Evolutionary conservation across 2,888 invertebrate genomes (phyloP).

Genomic region (Microdon myrmicae): DNA sequence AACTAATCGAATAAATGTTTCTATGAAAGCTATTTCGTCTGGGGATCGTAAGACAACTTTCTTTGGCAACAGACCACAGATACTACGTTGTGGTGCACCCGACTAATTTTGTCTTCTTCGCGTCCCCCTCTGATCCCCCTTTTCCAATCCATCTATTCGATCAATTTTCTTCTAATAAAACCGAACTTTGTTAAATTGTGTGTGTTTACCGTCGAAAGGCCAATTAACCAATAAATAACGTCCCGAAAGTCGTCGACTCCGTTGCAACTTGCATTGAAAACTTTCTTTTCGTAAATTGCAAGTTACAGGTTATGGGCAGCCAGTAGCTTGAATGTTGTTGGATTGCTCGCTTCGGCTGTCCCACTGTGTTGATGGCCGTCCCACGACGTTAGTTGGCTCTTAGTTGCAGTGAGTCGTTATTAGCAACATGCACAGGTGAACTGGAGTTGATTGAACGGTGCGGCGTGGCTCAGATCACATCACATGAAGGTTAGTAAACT

Average conservation of each 20-base stretch:
- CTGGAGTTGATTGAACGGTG: slow-evolving; percentile 45
- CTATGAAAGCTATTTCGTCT: slow-evolving; percentile 23
- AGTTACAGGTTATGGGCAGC: slow-evolving; percentile 26
- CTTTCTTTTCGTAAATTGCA: slow-evolving; percentile 46
- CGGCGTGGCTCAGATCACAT: slow-evolving; percentile 44
- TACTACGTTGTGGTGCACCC: neutral
- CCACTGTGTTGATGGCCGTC: slow-evolving; percentile 2
- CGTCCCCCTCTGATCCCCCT: slow-evolving; percentile 7
- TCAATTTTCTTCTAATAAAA: slow-evolving; percentile 27
- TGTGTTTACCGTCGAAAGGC: slow-evolving; percentile 26
- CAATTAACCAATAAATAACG: slow-evolving; percentile 44
- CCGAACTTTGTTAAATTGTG: slow-evolving; percentile 24
- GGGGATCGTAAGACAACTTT: slow-evolving; percentile 42
- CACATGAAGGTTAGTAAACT: slow-evolving; percentile 50
- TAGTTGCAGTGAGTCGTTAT: slow-evolving; percentile 23
- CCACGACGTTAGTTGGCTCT: slow-evolving; percentile 12
- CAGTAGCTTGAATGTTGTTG: slow-evolving; percentile 30
- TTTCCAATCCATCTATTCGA: slow-evolving; percentile 22
- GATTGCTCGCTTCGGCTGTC: slow-evolving; percentile 17
- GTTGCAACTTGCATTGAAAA: slow-evolving; percentile 25
- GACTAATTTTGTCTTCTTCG: neutral
- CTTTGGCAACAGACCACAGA: slow-evolving; percentile 32
- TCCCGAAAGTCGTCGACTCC: neutral
- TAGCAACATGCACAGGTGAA: slow-evolving; percentile 40
- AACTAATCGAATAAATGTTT: slow-evolving; percentile 18